Base-by-base conservation (phyloP, 2,113 vertebrate species). In the Cryptotis parvus region DNA sequence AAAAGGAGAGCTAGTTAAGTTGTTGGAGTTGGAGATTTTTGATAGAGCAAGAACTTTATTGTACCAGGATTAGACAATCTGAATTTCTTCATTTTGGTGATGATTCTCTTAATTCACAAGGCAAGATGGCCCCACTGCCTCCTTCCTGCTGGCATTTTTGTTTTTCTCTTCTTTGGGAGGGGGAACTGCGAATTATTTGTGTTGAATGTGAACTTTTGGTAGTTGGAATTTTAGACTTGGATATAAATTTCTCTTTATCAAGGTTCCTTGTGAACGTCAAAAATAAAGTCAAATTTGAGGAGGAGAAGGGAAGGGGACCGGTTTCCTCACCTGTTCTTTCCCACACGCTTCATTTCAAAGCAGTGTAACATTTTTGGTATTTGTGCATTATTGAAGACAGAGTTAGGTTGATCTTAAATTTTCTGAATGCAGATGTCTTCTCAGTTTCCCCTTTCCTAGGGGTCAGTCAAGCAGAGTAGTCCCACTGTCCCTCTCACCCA, bases 221-320 rank as follows among this genome's bases (percentile, higher is more conserved):
- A 72, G 9, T 88, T 85, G 26, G 63, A 87, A 89, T 70, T 45
- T 65, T 74, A 84, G 66, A 86, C 65, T 87, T 81, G 33, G 20
- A 49, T 79, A 26, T 68, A 79, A 77, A 69, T 82, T 41, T 92
- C 31, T 9, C 69, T 89, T 95, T 89, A 82, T 31, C 43, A 55
- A 95, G 94, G 41, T 58, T 37, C 31, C 29, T 88, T 79, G 65
- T 87, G 89, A 87, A 83, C 43, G 41, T 11, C 49, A 92, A 55
- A 16, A 90, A 88, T 72, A 69, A 91, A 82, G 76, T 35, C 14
- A 87, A 72, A 90, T 87, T 85, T 35, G 69, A 92, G 88, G 92
- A 77, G 29, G 41, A 55, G 43, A 26, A 84, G 93, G 88, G 22
- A 84, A 85, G 29, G 33, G 63, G 9, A 77, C 43, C 77, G 2